A percentile compares a stretch with the other conserved stretches of the same genome.
These are phyloP conservation scores for Archips crataeganus DNA, from an alignment of 2,888 invertebrate genomes.

Conservation along the genomic window DNA sequence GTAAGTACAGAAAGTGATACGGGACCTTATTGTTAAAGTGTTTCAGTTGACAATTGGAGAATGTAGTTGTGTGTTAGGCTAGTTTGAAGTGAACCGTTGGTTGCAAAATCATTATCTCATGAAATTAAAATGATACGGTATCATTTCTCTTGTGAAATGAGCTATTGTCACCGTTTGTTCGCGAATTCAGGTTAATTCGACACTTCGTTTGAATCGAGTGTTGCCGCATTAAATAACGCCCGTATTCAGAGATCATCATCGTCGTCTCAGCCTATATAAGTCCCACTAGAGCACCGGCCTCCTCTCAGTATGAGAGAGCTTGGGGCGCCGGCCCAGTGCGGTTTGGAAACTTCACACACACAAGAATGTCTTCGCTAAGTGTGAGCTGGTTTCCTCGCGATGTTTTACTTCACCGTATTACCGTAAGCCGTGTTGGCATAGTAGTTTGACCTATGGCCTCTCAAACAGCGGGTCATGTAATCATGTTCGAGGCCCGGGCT, in stretches of 20 bases:
- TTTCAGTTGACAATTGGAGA: neutral
- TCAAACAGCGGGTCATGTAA: too few species aligned
- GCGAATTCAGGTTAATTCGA: slow-evolving; percentile 39
- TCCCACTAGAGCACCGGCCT: too few species aligned
- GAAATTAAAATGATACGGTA: slow-evolving; percentile 40
- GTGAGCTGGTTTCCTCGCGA: too few species aligned
- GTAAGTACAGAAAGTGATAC: neutral
- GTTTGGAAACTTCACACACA: too few species aligned
- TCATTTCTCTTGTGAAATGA: slow-evolving; percentile 43
- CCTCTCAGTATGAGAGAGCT: too few species aligned
- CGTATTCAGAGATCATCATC: neutral
- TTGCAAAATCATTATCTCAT: slow-evolving; percentile 43
- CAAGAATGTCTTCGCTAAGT: too few species aligned
- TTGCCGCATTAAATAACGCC: neutral
- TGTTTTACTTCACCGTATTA: too few species aligned
- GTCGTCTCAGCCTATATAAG: too few species aligned
- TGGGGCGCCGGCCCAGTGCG: too few species aligned
- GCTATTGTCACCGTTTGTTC: slow-evolving; percentile 35
- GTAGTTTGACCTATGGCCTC: too few species aligned
- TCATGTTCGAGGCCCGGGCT: too few species aligned
- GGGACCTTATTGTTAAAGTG: neutral
- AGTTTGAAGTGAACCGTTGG: neutral
- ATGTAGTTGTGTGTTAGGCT: neutral
- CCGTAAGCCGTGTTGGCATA: too few species aligned
- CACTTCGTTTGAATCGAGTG: neutral